A percentile compares a stretch with the other conserved stretches of the same genome.
These are phyloP conservation scores for Andrena camellia DNA, from an alignment of 2,888 invertebrate species.

Conservation along the genomic window DNA sequence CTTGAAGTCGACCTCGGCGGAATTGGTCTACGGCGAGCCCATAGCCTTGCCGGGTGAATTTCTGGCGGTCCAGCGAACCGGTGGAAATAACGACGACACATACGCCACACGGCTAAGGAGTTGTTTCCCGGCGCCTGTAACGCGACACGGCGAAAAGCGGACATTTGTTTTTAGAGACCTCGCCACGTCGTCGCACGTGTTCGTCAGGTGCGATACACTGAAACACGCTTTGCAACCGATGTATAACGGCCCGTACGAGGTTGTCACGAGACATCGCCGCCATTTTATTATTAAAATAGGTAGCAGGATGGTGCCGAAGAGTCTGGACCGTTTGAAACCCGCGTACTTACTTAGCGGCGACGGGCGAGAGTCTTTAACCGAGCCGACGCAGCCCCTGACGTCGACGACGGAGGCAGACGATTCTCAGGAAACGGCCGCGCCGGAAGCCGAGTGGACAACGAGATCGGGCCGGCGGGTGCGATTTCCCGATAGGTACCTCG, in stretches of 20 bases:
- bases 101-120: conserved; percentile 44
- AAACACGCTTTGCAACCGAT: conserved; percentile 1
- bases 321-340: too few relatives aligned
- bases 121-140: conserved; percentile 33
- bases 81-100: background rate
- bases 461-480: too few relatives aligned
- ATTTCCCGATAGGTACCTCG: too few relatives aligned
- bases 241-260: conserved; percentile 24
- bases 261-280: background rate
- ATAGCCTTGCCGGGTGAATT: conserved; percentile 76
- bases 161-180: conserved; percentile 43
- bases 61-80: conserved; percentile 16
- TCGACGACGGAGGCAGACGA: too few relatives aligned
- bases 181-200: background rate
- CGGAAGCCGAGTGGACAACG: too few relatives aligned
- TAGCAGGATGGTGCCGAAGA: too few relatives aligned
- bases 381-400: too few relatives aligned
- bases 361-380: too few relatives aligned
- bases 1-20: conserved; percentile 42
- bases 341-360: too few relatives aligned
- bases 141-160: conserved; percentile 37
- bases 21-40: conserved; percentile 76
- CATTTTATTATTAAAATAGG: too few relatives aligned
- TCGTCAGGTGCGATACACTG: background rate
- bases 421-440: too few relatives aligned